These are phyloP conservation scores for Zosterops lateralis DNA, from an alignment of 2,113 vertebrate species.

Conservation along the genomic window DNA sequence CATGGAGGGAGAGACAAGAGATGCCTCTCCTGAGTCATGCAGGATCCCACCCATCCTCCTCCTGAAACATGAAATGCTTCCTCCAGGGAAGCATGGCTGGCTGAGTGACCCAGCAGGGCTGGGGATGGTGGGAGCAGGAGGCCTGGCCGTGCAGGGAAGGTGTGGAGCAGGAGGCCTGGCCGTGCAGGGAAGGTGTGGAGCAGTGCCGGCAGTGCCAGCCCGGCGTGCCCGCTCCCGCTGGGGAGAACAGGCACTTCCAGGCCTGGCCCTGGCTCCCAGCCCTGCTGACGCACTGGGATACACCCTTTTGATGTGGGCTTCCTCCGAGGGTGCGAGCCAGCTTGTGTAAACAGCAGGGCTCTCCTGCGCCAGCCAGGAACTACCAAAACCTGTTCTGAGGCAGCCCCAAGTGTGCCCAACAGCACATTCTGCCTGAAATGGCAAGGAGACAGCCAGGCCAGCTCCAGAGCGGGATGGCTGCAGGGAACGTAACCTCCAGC, in stretches of 20 bases:
- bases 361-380: rapidly evolving
- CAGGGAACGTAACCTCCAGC: rapidly evolving
- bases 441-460: background rate
- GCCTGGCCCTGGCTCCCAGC: background rate
- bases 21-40: rapidly evolving
- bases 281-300: background rate
- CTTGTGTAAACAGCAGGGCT: background rate
- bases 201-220: background rate
- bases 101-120: rapidly evolving
- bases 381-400: background rate
- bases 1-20: background rate
- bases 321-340: background rate
- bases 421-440: rapidly evolving
- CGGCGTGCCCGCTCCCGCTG: background rate
- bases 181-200: rapidly evolving
- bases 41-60: background rate
- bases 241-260: slow-evolving; percentile 36
- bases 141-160: rapidly evolving
- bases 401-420: background rate
- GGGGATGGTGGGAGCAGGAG: background rate
- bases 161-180: rapidly evolving
- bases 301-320: slow-evolving; percentile 10
- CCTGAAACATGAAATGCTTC: background rate
- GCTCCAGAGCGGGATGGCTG: background rate
- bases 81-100: background rate